A percentile compares a stretch with the other conserved stretches of the same genome.
Conservation (phyloP, 1,140 invertebrate species). For the Cataglyphis hispanica region DNA sequence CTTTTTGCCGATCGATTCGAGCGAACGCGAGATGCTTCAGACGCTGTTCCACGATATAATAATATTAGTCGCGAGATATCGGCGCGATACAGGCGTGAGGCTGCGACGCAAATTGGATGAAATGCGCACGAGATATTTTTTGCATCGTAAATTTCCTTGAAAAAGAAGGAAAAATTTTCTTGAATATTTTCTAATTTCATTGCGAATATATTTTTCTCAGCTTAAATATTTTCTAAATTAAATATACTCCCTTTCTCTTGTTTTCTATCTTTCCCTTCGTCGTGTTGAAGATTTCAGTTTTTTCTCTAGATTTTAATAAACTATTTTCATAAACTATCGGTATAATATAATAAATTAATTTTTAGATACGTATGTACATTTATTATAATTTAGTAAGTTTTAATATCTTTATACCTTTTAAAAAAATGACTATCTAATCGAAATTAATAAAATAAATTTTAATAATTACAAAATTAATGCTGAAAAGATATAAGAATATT, state of each 20-base stretch:
- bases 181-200: not conserved
- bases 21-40: conserved; percentile 7
- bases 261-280: not conserved
- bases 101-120: conserved; percentile 22
- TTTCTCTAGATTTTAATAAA: not conserved
- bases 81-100: not conserved
- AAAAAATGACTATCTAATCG: too few species aligned
- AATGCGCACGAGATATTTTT: not conserved
- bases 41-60: conserved; percentile 9
- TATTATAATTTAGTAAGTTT: too few species aligned
- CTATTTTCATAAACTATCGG: conserved; percentile 1
- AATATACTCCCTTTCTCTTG: not conserved
- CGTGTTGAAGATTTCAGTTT: not conserved
- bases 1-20: conserved; percentile 52
- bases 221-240: not conserved
- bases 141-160: not conserved
- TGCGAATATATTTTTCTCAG: not conserved
- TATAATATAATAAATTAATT: too few species aligned
- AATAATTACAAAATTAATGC: not conserved
- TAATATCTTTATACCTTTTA: too few species aligned
- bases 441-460: too few species aligned
- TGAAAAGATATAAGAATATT: not conserved
- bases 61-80: conserved; percentile 44
- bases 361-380: not conserved
- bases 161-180: not conserved